Conservation (phyloP, 2,888 invertebrate species). For the Orthosia gothica region DNA sequence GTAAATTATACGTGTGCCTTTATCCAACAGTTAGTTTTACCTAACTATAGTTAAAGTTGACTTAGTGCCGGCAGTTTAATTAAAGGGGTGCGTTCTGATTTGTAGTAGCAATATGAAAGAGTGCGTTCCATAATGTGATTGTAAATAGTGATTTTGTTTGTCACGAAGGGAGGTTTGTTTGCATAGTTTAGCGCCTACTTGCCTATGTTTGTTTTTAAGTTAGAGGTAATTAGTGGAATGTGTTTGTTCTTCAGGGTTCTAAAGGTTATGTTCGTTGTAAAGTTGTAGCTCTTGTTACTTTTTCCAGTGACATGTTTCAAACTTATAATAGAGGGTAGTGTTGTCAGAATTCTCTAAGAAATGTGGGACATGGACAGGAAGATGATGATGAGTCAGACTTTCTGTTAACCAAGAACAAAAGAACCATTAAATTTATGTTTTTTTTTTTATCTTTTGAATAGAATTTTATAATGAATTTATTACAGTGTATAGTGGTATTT, state of each 20-base stretch:
- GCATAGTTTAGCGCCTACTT: slow-evolving; percentile 32
- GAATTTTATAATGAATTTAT: too few relatives aligned
- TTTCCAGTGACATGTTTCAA: too few relatives aligned
- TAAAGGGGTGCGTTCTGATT: slow-evolving; percentile 89
- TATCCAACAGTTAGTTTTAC: slow-evolving; percentile 81
- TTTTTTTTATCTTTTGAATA: too few relatives aligned
- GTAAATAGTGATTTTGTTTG: slow-evolving; percentile 68
- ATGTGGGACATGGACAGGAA: too few relatives aligned
- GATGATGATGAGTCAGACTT: too few relatives aligned
- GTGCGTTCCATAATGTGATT: slow-evolving; percentile 76
- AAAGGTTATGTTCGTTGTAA: neutral
- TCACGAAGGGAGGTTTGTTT: slow-evolving; percentile 47
- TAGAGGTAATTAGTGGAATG: slow-evolving; percentile 12
- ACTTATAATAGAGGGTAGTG: too few relatives aligned
- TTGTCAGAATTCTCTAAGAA: too few relatives aligned
- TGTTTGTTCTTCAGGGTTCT: neutral
- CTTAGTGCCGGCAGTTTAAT: slow-evolving; percentile 87
- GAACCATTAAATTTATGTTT: too few relatives aligned
- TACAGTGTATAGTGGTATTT: too few relatives aligned
- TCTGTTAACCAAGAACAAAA: too few relatives aligned
- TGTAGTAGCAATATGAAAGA: slow-evolving; percentile 82
- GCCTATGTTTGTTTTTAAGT: slow-evolving; percentile 24
- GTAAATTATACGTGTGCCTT: slow-evolving; percentile 83
- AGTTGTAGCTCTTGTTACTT: neutral
- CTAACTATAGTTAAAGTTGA: slow-evolving; percentile 83